These are phyloP conservation scores for Neuroscelio doddi DNA, from an alignment of 2,888 invertebrate genomes.

Conservation along the genomic window DNA sequence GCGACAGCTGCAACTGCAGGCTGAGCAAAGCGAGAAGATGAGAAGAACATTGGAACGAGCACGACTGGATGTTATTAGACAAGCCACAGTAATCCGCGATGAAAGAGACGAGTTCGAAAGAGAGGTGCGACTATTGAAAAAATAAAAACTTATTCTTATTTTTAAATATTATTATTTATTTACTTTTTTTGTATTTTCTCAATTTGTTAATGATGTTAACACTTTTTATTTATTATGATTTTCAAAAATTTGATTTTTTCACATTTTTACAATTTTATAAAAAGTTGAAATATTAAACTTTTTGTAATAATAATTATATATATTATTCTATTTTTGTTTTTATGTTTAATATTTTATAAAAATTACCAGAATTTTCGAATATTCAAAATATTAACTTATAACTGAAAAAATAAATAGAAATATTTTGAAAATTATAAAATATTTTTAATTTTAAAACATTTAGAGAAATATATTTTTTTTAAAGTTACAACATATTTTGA, in stretches of 20 bases:
- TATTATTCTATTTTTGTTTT: too few species aligned
- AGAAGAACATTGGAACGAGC: slow-evolving; percentile 75
- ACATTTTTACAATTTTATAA: neutral
- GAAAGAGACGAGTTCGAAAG: slow-evolving; percentile 75
- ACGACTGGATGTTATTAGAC: slow-evolving; percentile 76
- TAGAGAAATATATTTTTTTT: too few species aligned
- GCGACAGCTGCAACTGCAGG: slow-evolving; percentile 75
- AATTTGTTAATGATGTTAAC: too few species aligned
- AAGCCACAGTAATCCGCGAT: slow-evolving; percentile 75
- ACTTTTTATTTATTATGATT: too few species aligned
- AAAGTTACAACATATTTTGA: too few species aligned
- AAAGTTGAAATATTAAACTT: neutral
- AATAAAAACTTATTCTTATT: neutral
- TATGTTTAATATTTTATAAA: too few species aligned
- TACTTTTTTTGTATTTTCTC: neutral
- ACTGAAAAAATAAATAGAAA: too few species aligned
- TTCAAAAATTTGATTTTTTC: neutral
- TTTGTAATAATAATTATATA: too few species aligned
- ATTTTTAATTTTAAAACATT: too few species aligned
- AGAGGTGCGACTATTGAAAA: slow-evolving; percentile 70
- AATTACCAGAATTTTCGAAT: too few species aligned
- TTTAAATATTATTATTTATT: neutral
- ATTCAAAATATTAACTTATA: too few species aligned
- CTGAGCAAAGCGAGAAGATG: slow-evolving; percentile 75
- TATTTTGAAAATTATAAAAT: too few species aligned